These are phyloP conservation scores for Epistrophe grossulariae DNA, from an alignment of 2,888 invertebrate genomes.

Conservation along the genomic window DNA sequence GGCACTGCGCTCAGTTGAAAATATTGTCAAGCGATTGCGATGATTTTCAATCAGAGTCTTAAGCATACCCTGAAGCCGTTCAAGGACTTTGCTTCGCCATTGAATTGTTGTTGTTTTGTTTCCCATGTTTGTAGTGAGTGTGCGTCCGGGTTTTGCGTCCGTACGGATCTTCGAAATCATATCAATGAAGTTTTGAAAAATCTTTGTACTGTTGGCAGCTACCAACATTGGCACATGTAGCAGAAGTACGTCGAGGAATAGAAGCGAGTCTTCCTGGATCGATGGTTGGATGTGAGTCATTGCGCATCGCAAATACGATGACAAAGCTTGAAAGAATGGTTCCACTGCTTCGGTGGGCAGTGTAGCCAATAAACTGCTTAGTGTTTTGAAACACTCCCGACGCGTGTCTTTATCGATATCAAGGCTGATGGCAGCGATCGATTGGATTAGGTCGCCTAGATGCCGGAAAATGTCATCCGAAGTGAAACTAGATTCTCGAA, in stretches of 20 bases:
- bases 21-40: conserved; percentile 48
- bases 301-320: conserved; percentile 92
- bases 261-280: conserved; percentile 93
- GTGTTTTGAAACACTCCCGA: conserved; percentile 84
- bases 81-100: conserved; percentile 91
- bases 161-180: conserved; percentile 91
- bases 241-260: conserved; percentile 91
- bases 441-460: conserved; percentile 88
- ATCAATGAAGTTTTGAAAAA: conserved; percentile 92
- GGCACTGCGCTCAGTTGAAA: conserved; percentile 77
- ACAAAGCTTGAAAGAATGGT: conserved; percentile 91
- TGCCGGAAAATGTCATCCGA: conserved; percentile 84
- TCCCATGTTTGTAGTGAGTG: conserved; percentile 88
- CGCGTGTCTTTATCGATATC: conserved; percentile 88
- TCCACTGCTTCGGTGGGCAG: conserved; percentile 77
- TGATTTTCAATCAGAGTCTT: conserved; percentile 80
- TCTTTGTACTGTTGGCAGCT: conserved; percentile 87
- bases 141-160: conserved; percentile 88
- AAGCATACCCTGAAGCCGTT: conserved; percentile 88
- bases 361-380: conserved; percentile 81
- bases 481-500: conserved; percentile 83
- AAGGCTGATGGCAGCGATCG: conserved; percentile 88
- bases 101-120: conserved; percentile 90
- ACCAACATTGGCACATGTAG: conserved; percentile 88
- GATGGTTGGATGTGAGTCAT: conserved; percentile 94